Evolutionary conservation across 2,797 vertebrate genomes (phyloP), one percentile per base, ranked within the genome.

Genomic region (Nyctibius grandis): DNA sequence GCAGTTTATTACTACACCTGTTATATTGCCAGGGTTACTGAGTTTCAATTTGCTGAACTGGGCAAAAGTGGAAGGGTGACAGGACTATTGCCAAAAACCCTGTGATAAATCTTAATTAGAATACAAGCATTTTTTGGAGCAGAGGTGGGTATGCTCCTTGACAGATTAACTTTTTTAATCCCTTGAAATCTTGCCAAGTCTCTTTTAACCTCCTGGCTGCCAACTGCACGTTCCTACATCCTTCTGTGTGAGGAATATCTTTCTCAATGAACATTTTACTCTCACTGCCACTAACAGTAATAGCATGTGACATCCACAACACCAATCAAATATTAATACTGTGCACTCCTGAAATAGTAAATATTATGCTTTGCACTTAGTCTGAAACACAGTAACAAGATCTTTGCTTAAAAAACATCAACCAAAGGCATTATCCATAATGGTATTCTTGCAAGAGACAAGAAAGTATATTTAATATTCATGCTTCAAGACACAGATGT

Each of bases 241-340:
- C 65, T 79, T 96, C 72, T 84, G 16, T 88, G 74, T 57, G 69
- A 79, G 61, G 90, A 61, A 95, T 95, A 94, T 60, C 89, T 77
- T 96, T 90, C 91, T 96, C 95, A 97, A 56, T 61, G 91, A 97
- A 94, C 11, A 12, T 88, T 92, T 74, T 81, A 81, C 83, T 96
- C 81, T 97, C 88, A 84, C 77, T 85, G 92, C 40, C 91, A 77
- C 57, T 79, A 96, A 97, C 47, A 86, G 73, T 80, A 96, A 97
- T 67, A 96, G 92, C 94, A 94, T 93, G 67, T 79, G 96, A 96
- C 94, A 96, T 74, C 93, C 70, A 95, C 94, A 97, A 75, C 60
- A 63, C 81, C 72, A 92, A 94, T 95, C 92, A 97, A 97, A 93
- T 95, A 95, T 85, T 91, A 96, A 97, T 85, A 91, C 44, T 6